phyloP scores from a whole-genome alignment of 2,113 vertebrate genomes.

The Periophthalmodon schlosseri region DNA sequence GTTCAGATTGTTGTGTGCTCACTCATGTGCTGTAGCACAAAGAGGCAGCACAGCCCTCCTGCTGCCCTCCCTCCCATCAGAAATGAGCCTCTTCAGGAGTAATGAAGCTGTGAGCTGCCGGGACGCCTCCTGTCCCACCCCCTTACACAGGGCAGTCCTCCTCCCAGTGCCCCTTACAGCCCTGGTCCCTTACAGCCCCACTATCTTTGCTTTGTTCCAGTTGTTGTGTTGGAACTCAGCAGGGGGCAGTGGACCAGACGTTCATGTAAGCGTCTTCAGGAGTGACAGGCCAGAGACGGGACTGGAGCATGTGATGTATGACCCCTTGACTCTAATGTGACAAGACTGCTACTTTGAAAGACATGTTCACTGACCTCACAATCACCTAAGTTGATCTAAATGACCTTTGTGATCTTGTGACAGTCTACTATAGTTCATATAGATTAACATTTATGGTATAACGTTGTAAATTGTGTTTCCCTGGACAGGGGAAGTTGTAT shows the following conservation, averaged over 20 bases:
- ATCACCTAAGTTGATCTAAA: background rate
- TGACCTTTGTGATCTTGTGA: too few relatives aligned
- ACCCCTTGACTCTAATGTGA: background rate
- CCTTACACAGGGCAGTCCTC: slow-evolving; percentile 13
- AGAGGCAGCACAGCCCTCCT: slow-evolving; percentile 9
- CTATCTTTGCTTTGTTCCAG: slow-evolving; percentile 2
- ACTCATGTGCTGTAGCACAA: slow-evolving; percentile 8
- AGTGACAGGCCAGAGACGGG: slow-evolving; percentile 19
- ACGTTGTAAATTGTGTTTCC: background rate
- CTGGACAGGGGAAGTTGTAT: background rate
- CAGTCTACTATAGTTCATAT: background rate
- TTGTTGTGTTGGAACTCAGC: background rate
- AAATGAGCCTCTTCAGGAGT: slow-evolving; percentile 26
- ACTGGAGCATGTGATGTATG: slow-evolving; percentile 19
- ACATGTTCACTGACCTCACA: background rate
- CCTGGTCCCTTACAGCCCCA: slow-evolving; percentile 34
- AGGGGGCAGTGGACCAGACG: slow-evolving; percentile 13
- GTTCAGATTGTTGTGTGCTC: background rate
- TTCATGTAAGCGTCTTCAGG: slow-evolving; percentile 23
- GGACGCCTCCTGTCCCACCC: slow-evolving; percentile 48
- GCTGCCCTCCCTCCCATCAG: slow-evolving; percentile 24
- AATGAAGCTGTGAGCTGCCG: slow-evolving; percentile 38
- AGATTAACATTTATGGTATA: background rate
- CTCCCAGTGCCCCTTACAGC: slow-evolving; percentile 32
- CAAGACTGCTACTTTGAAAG: background rate